Evolutionary conservation across 1,140 invertebrate genomes (phyloP).

Genomic region (Copidosoma floridanum): DNA sequence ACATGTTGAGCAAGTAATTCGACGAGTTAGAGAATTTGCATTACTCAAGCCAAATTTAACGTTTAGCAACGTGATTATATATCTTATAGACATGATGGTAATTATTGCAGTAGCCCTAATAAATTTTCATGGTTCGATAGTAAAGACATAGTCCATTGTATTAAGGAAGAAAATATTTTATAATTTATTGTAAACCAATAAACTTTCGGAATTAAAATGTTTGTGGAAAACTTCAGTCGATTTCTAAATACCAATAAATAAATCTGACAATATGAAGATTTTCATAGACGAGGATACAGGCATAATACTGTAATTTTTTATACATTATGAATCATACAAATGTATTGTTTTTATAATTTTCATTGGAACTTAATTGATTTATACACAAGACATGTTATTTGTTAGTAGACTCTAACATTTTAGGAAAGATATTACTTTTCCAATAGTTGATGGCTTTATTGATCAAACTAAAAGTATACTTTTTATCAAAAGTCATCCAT

Average conservation of each 20-base stretch:
- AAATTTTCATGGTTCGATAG: neutral
- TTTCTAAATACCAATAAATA: too few species aligned
- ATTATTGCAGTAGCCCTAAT: neutral
- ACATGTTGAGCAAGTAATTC: too few species aligned
- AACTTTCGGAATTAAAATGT: too few species aligned
- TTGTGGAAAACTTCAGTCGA: too few species aligned
- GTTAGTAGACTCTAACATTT: too few species aligned
- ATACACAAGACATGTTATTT: too few species aligned
- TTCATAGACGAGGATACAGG: neutral
- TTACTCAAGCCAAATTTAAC: neutral
- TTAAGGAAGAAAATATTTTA: neutral
- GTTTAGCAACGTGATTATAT: neutral
- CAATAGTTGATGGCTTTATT: conserved; percentile 12
- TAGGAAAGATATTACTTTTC: conserved; percentile 24
- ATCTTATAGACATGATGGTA: neutral
- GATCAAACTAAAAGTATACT: conserved; percentile 2
- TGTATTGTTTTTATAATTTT: too few species aligned
- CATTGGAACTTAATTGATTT: too few species aligned
- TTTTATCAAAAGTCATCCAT: conserved; percentile 17
- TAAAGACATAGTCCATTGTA: neutral
- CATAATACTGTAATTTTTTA: neutral
- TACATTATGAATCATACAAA: too few species aligned
- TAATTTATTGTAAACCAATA: neutral
- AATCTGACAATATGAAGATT: neutral
- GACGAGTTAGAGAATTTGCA: too few species aligned